phyloP scores from a whole-genome alignment of 2,113 vertebrate species.

The Tympanuchus pallidicinctus region DNA sequence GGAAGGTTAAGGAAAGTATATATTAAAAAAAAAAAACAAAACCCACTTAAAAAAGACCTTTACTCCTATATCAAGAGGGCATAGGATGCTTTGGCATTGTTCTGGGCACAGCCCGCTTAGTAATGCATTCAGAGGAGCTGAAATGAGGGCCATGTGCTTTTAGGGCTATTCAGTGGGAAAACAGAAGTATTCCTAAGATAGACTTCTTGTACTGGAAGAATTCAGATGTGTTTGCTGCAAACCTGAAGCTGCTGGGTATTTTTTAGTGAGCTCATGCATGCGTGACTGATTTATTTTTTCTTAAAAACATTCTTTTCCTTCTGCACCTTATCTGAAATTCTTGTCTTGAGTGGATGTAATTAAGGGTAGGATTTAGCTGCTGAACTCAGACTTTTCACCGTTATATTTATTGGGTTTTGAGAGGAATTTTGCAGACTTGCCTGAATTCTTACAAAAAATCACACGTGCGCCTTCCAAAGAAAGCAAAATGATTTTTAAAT shows the following conservation, averaged over 20 bases:
- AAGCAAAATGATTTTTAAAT: conserved; percentile 24
- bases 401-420: not conserved
- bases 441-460: not conserved
- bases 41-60: not conserved
- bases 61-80: fast-evolving
- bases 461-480: not conserved
- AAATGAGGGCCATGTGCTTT: not conserved
- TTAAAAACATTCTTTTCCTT: not conserved
- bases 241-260: not conserved
- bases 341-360: not conserved
- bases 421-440: conserved; percentile 30
- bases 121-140: not conserved
- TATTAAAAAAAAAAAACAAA: not conserved
- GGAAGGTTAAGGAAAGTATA: not conserved
- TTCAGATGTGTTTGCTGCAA: not conserved
- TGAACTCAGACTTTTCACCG: not conserved
- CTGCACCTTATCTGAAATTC: not conserved
- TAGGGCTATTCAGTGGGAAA: not conserved
- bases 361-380: not conserved
- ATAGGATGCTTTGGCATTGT: not conserved
- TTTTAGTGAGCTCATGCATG: not conserved
- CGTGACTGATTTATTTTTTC: not conserved
- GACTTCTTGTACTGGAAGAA: not conserved
- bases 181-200: not conserved
- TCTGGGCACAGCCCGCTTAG: not conserved